Evolutionary conservation across 2,888 invertebrate genomes (phyloP), one percentile per base, ranked within the genome.

Genomic region (Mystacides longicornis): DNA sequence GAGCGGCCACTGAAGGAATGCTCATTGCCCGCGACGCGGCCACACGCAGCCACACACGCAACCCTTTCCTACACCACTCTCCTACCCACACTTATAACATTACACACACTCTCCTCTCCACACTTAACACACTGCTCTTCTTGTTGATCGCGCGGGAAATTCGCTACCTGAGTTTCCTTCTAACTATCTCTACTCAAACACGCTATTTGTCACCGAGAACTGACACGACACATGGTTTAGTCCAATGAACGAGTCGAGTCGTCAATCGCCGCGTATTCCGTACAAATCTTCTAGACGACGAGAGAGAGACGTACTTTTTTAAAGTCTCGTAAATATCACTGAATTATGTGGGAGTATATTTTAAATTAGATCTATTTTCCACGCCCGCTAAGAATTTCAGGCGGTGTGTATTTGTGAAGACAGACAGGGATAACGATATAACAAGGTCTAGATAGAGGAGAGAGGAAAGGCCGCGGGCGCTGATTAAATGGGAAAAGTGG

Each of bases 401-500:
- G 51, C 52, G 54, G 54, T 48, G 49, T 57, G 46, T 49, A 47
- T 43, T 47, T 48, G 66, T 67, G 65, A 37, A 64, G 62, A 57
- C 45, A 60, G 63, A 60, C 58, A 64, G 66, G 67, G 64, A 64
- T 67, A 65, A 67, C 68, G 62, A 64, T 64, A 57, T 33, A 48
- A 18, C 42, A 20, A 52, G 69, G 66, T 74, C 71, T 37, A 37
- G 72, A 72, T 69, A 68, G 70, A 70, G 69, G 68, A 68, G 67
- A 71, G 66, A 63, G 61, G 62, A 64, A 64, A 58, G 61, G 51
- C 56, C 50, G 59, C 67, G 66, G 68, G 67, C 72, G 73, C 65
- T 69, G 69, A 71, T 71, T 70, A 69, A 71, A 70, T 69, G 70
- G 69, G 69, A 69, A 69, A 72, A 69, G 63, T 67, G 68, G 68